Conservation (phyloP, 2,888 invertebrate species). For the Drosophila lutescens region DNA sequence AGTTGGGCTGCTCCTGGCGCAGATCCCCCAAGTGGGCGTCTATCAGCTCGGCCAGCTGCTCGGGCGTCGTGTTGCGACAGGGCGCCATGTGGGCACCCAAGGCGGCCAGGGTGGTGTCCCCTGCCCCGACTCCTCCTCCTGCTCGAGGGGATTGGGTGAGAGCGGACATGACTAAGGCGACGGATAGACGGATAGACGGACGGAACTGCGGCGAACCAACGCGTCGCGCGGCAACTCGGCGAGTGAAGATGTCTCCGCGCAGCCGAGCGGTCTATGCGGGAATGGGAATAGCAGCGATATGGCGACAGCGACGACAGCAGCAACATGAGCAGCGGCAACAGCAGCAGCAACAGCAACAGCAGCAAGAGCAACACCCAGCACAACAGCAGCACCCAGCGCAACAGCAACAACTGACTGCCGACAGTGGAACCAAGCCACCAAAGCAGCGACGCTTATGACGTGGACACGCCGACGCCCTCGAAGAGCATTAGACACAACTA, state of each 20-base stretch:
- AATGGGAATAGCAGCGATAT: slow-evolving; percentile 32
- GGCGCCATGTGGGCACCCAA: slow-evolving; percentile 76
- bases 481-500: slow-evolving; percentile 74
- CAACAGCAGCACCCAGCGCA: slow-evolving; percentile 17
- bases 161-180: slow-evolving; percentile 8
- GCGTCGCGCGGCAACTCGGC: slow-evolving; percentile 60
- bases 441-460: slow-evolving; percentile 38
- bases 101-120: slow-evolving; percentile 56
- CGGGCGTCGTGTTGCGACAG: slow-evolving; percentile 69
- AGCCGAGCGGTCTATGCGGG: slow-evolving; percentile 24
- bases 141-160: background rate
- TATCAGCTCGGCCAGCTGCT: slow-evolving; percentile 80
- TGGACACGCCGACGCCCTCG: slow-evolving; percentile 62
- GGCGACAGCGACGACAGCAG: slow-evolving; percentile 20
- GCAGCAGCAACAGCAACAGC: slow-evolving; percentile 4
- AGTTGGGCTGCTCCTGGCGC: slow-evolving; percentile 83
- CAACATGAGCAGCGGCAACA: slow-evolving; percentile 11
- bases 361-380: background rate
- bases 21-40: slow-evolving; percentile 81
- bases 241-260: slow-evolving; percentile 59
- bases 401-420: slow-evolving; percentile 25
- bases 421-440: slow-evolving; percentile 5
- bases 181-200: background rate
- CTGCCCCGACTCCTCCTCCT: background rate
- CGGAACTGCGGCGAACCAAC: slow-evolving; percentile 48